Conservation (phyloP, 1,140 invertebrate genomes). For the Stegodyphus dumicola region DNA sequence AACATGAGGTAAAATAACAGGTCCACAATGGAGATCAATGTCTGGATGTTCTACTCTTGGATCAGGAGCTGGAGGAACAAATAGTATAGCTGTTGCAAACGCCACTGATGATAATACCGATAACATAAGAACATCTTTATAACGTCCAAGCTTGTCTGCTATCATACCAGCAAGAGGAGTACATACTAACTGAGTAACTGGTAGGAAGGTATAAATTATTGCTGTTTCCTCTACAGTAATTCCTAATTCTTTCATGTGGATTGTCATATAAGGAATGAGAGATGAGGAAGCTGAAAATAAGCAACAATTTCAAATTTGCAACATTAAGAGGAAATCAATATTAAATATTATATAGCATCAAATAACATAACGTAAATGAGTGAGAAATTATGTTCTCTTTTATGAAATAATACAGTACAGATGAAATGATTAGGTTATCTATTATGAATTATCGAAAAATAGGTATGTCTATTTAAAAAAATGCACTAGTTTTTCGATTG, state of each 20-base stretch:
- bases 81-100: slow-evolving; percentile 75
- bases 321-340: too few relatives aligned
- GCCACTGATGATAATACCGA: slow-evolving; percentile 77
- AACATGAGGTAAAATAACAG: slow-evolving; percentile 40
- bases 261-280: slow-evolving; percentile 84
- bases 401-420: too few relatives aligned
- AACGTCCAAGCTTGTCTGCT: slow-evolving; percentile 84
- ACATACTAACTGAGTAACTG: slow-evolving; percentile 81
- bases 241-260: slow-evolving; percentile 86
- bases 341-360: too few relatives aligned
- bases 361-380: too few relatives aligned
- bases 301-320: too few relatives aligned
- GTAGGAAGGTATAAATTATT: slow-evolving; percentile 85
- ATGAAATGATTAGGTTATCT: too few relatives aligned
- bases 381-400: too few relatives aligned
- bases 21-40: slow-evolving; percentile 46
- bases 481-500: too few relatives aligned
- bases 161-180: slow-evolving; percentile 82
- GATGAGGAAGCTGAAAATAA: slow-evolving; percentile 76
- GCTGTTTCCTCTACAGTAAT: slow-evolving; percentile 85
- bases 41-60: slow-evolving; percentile 45
- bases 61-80: slow-evolving; percentile 69
- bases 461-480: too few relatives aligned
- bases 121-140: slow-evolving; percentile 76
- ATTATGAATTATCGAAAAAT: too few relatives aligned